Percentiles rank a stretch among this genome's conserved stretches.
These are phyloP conservation scores for Halictus quadricinctus DNA, from an alignment of 2,888 invertebrate species.

Conservation along the genomic window DNA sequence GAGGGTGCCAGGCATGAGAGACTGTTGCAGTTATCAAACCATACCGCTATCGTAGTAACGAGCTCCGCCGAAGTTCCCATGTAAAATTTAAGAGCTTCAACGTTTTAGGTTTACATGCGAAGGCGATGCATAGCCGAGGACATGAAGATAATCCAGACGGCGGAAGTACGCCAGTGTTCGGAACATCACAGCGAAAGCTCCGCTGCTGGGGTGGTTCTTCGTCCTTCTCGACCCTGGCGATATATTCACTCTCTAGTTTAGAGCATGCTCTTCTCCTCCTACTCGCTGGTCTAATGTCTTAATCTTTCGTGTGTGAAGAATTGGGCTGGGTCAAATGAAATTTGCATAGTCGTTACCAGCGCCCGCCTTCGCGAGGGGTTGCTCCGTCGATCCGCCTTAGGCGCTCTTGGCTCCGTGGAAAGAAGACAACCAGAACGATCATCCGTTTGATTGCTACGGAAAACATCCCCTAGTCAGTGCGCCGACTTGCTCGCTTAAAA, in stretches of 20 bases:
- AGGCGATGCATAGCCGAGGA: conserved; percentile 59
- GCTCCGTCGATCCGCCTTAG: conserved; percentile 60
- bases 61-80: conserved; percentile 38
- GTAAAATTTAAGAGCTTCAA: conserved; percentile 57
- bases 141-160: conserved; percentile 62
- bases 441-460: conserved; percentile 63
- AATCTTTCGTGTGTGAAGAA: conserved; percentile 77
- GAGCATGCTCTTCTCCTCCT: conserved; percentile 44
- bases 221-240: conserved; percentile 25
- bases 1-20: background rate
- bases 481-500: conserved; percentile 3
- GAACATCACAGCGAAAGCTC: conserved; percentile 44
- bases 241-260: conserved; percentile 60
- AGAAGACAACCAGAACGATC: conserved; percentile 56
- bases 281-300: conserved; percentile 73
- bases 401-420: conserved; percentile 56
- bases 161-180: conserved; percentile 55
- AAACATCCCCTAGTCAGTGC: conserved; percentile 51
- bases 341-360: conserved; percentile 77
- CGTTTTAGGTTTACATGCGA: conserved; percentile 60
- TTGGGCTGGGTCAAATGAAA: conserved; percentile 75
- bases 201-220: conserved; percentile 41
- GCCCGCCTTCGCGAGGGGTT: conserved; percentile 68
- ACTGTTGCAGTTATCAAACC: conserved; percentile 32
- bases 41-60: conserved; percentile 42